Percentiles rank a stretch among this genome's conserved stretches.
phyloP scores from a whole-genome alignment of 1,140 invertebrate species.

The Ceratosolen fusciceps region DNA sequence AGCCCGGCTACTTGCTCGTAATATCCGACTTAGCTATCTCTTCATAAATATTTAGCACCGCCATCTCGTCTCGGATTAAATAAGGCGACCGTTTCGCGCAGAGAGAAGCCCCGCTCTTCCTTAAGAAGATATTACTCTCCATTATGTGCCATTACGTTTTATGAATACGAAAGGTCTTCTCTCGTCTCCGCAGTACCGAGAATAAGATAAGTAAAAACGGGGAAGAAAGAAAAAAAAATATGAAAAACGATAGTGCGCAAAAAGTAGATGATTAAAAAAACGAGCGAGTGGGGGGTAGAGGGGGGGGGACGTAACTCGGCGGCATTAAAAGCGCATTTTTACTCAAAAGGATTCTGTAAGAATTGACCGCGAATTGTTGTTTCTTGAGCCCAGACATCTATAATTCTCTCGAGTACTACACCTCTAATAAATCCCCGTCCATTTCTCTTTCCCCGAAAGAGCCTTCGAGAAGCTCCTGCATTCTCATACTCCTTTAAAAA shows the following conservation, averaged over 20 bases:
- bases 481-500: no score
- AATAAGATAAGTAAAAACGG: conserved; percentile 20
- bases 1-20: not conserved
- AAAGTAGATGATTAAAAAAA: no score
- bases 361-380: not conserved
- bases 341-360: not conserved
- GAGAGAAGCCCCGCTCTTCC: not conserved
- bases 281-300: no score
- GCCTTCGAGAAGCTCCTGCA: no score
- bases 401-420: not conserved
- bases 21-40: conserved; percentile 39
- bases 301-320: not conserved
- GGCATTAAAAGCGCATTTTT: not conserved
- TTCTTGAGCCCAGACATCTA: not conserved
- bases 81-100: conserved; percentile 36
- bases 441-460: no score
- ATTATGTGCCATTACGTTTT: conserved; percentile 41
- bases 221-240: not conserved
- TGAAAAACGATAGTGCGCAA: no score
- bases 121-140: conserved; percentile 43
- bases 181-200: not conserved
- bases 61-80: conserved; percentile 41
- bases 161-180: conserved; percentile 45
- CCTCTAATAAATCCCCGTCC: no score
- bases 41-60: conserved; percentile 46